phyloP scores from a whole-genome alignment of 2,888 invertebrate species.

The Lamellibrachia columna region DNA sequence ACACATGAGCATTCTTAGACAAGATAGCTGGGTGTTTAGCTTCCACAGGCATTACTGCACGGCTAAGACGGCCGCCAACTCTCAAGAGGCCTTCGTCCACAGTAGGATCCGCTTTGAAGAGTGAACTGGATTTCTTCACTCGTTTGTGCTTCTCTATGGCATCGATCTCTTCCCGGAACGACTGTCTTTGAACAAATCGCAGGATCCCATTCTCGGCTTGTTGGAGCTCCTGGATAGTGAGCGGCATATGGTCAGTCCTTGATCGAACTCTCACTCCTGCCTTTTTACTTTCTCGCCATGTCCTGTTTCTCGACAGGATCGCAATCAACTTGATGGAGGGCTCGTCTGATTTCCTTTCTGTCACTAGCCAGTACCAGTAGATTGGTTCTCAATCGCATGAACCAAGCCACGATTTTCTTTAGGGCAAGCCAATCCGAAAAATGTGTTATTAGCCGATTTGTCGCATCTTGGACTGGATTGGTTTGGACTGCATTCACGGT shows the following conservation, averaged over 20 bases:
- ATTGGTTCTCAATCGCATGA: not conserved
- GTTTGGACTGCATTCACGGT: not conserved
- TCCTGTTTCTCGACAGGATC: too few relatives aligned
- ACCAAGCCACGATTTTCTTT: conserved; percentile 24
- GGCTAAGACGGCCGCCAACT: conserved; percentile 43
- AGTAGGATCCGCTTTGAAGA: conserved; percentile 39
- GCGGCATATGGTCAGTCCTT: too few relatives aligned
- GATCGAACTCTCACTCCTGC: not conserved
- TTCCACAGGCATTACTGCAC: conserved; percentile 23
- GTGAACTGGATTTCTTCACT: conserved; percentile 13
- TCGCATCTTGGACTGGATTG: not conserved
- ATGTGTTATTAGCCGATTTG: not conserved
- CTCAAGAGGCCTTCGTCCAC: conserved; percentile 38
- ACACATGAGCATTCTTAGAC: conserved; percentile 38
- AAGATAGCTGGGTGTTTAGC: conserved; percentile 43
- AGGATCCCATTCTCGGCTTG: conserved; percentile 16
- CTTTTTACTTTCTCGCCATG: not conserved
- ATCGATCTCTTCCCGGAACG: conserved; percentile 25
- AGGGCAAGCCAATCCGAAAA: conserved; percentile 31
- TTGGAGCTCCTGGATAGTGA: conserved; percentile 18
- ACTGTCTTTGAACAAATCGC: conserved; percentile 7
- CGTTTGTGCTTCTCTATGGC: not conserved
- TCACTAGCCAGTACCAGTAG: not conserved
- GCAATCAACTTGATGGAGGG: too few relatives aligned
- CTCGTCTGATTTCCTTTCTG: not conserved